Base-by-base conservation (phyloP, 2,888 invertebrate species). In the Pseudococcus viburni region DNA sequence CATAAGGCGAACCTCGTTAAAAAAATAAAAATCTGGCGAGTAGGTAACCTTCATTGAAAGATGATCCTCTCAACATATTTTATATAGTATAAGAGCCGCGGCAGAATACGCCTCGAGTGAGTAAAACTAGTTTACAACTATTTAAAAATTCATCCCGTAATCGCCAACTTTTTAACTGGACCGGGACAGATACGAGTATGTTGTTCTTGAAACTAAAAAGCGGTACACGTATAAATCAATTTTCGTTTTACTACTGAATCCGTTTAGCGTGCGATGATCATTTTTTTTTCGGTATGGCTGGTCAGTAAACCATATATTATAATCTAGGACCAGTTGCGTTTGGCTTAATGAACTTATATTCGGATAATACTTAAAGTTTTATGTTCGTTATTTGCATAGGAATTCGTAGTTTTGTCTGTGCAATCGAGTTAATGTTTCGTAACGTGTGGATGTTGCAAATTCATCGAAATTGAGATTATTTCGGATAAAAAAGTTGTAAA, bases 91-190 rank as follows among this genome's bases (percentile, higher is more conserved):
- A 39, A 77, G 51, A 77, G 77, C 77, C 77, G 77, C 26, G 26
- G 39, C 77, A 77, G 39, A 77, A 39, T 77, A 77, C 77, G 77
- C 77, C 77, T 77, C 17, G 33, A 26, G 77, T 77, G 17, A 77
- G 8, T 77, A 77, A 77, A 77, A 77, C 77, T 77, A 77, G 77
- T 77, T 77, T 77, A 77, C 77, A 77, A 77, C 77, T 77, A 39
- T 77, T 77, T 77, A 77, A 77, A 77, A 77, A 77, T 77, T 77
- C 77, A 77, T 77, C 39, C 77, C 77, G 22, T 39, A 26, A 77
- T 77, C 77, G 77, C 39, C 77, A 26, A 77, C 77, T 51, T 77
- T 77, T 77, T 64, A 64, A 64, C 64, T 64, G 22, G 19, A 64
- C 22, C 64, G 64, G 22, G 64, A 77, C 77, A 26, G 77, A 77